A percentile compares a stretch with the other conserved stretches of the same genome.
These are phyloP conservation scores for Vidua chalybeata DNA, from an alignment of 2,113 vertebrate genomes.

Conservation along the genomic window DNA sequence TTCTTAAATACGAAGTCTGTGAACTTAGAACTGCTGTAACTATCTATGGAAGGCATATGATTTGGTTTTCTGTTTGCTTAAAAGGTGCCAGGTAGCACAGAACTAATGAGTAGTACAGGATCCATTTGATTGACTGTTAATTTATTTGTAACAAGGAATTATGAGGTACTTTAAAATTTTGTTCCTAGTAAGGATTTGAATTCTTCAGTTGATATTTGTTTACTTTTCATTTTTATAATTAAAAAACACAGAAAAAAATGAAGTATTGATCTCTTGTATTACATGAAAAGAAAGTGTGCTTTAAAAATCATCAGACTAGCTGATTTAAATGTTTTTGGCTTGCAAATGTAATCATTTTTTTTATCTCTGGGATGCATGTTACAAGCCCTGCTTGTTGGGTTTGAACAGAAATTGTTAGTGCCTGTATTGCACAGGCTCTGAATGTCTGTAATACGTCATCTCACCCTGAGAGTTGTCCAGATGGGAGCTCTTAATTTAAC, in stretches of 20 bases:
- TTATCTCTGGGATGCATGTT: neutral
- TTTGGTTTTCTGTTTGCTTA: neutral
- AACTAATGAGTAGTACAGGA: neutral
- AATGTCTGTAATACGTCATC: neutral
- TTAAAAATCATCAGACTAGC: neutral
- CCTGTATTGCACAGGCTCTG: neutral
- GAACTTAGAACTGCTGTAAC: neutral
- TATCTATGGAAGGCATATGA: neutral
- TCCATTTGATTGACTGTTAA: neutral
- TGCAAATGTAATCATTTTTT: neutral
- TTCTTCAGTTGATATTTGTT: neutral
- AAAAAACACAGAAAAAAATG: neutral
- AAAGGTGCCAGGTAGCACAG: neutral
- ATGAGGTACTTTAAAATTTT: neutral
- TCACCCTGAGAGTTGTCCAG: neutral
- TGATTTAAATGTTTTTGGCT: neutral
- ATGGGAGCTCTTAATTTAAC: neutral
- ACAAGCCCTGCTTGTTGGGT: neutral
- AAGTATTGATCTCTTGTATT: neutral
- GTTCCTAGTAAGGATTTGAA: neutral
- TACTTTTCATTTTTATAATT: neutral
- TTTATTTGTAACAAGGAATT: neutral
- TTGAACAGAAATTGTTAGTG: neutral
- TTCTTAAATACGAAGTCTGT: neutral
- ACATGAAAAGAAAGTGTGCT: neutral